Percentiles rank a stretch among this genome's conserved stretches.
These are phyloP conservation scores for Nemapogon koenigi DNA, from an alignment of 2,888 invertebrate species.

Conservation along the genomic window DNA sequence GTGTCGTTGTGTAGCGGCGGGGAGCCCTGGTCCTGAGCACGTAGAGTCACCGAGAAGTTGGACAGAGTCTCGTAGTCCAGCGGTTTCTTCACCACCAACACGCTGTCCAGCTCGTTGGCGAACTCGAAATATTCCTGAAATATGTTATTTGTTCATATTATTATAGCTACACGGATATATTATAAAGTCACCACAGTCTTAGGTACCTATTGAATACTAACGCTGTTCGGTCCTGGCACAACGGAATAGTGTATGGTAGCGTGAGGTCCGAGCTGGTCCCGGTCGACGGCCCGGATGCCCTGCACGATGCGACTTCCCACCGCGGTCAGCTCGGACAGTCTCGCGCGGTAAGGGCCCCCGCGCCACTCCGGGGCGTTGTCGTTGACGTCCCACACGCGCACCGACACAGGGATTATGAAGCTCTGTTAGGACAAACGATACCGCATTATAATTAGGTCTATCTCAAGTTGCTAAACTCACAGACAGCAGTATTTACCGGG, in stretches of 20 bases:
- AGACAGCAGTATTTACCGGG: conserved; percentile 62
- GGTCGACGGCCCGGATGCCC: conserved; percentile 79
- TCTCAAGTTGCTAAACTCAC: too few species aligned
- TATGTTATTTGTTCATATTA: background rate
- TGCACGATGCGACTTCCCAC: conserved; percentile 76
- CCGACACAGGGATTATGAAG: conserved; percentile 81
- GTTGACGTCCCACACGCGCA: conserved; percentile 89
- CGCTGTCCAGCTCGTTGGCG: conserved; percentile 85
- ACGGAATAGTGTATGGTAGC: conserved; percentile 86
- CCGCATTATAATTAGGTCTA: too few species aligned
- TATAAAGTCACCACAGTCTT: too few species aligned
- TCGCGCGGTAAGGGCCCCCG: conserved; percentile 81
- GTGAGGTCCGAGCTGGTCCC: conserved; percentile 88
- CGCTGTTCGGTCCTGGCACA: conserved; percentile 77
- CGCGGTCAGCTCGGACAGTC: conserved; percentile 83
- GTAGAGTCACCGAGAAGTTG: conserved; percentile 78
- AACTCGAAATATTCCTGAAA: conserved; percentile 80
- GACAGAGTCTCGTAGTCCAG: conserved; percentile 83
- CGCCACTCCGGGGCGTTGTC: conserved; percentile 87
- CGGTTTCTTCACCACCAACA: conserved; percentile 77
- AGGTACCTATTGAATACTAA: too few species aligned
- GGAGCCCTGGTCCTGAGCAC: conserved; percentile 81
- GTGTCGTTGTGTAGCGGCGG: conserved; percentile 82
- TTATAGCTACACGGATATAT: too few species aligned
- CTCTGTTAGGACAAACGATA: conserved; percentile 62